Evolutionary conservation across 2,797 vertebrate species (phyloP).

Genomic region (Leucoraja ocellata): DNA sequence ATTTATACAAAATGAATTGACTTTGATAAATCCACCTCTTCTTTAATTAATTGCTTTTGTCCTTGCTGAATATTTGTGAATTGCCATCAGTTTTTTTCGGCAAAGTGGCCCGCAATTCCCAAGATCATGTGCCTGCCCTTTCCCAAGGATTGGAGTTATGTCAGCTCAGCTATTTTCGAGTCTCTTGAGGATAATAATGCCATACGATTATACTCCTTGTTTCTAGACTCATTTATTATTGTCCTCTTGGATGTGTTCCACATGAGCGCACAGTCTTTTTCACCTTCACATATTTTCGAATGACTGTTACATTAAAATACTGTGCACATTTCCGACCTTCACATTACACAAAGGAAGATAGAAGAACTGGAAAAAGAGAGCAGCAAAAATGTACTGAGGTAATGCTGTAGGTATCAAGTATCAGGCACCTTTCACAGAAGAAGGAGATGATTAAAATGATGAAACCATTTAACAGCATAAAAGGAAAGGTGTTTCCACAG

Average conservation of each 20-base stretch:
- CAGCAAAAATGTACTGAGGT: too few relatives aligned
- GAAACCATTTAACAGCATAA: not conserved
- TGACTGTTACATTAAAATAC: not conserved
- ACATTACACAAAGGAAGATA: not conserved
- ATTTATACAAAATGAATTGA: not conserved
- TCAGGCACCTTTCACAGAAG: not conserved
- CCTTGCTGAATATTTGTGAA: not conserved
- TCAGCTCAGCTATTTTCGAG: not conserved
- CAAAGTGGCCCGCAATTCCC: not conserved
- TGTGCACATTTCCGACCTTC: not conserved
- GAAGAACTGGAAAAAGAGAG: not conserved
- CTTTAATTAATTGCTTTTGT: not conserved
- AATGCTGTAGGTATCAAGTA: not conserved
- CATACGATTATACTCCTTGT: not conserved
- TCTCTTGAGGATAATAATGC: not conserved
- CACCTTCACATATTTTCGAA: slow-evolving; percentile 1
- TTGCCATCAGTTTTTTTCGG: not conserved
- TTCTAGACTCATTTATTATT: slow-evolving; percentile 21
- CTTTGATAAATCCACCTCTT: not conserved
- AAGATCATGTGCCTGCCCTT: slow-evolving; percentile 6
- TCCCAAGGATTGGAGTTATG: not conserved
- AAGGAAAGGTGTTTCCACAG: not conserved
- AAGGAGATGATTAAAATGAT: not conserved
- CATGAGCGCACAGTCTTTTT: not conserved
- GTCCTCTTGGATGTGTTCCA: slow-evolving; percentile 8